Base-by-base conservation (phyloP, 2,888 invertebrate species). In the Acronicta alni region DNA sequence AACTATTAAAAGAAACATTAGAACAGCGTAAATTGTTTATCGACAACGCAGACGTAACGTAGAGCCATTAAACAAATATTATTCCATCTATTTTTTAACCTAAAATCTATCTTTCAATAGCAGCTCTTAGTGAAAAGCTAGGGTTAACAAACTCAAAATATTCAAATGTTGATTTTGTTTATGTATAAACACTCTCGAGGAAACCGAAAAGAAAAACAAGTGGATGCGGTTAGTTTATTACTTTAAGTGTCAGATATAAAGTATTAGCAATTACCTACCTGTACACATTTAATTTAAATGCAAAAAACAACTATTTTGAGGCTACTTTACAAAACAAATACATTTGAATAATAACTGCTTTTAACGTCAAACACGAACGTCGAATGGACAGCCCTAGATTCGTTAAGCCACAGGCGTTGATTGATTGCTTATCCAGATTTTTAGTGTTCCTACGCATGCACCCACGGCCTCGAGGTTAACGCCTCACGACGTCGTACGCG, bases 371-470 rank as follows among this genome's bases (percentile, higher is more conserved):
- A 26, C n/a, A 12, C 3, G 10, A 18, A 26, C 17, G 30, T 0
- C 8, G 12, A 23, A 42, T 48, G 51, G 49, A 61, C 78, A 77
- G 61, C 67, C 71, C 72, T 68, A 67, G 57, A 74, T 32, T 41
- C 23, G 55, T 41, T 60, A 38, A 41, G 48, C 72, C 18, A 69
- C 57, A 66, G 56, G 43, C 62, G 65, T 66, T 81, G 85, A 87
- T 84, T 80, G 80, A 86, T 84, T 66, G 69, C 63, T 46, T 71
- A 84, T 80, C 76, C 82, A 85, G 86, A 83, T 66, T 82, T 81
- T 83, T 77, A 83, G 83, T 67, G 81, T 83, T 82, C 87, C 86
- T 86, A 87, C 87, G 83, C 84, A 54, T 65, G 57, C 86, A 82
- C 87, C 86, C 82, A 87, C 87, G 71, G 18, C 2, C 20, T 20